Evolutionary conservation across 2,888 invertebrate genomes (phyloP), one percentile per base, ranked within the genome.

Genomic region (Xylota segnis): DNA sequence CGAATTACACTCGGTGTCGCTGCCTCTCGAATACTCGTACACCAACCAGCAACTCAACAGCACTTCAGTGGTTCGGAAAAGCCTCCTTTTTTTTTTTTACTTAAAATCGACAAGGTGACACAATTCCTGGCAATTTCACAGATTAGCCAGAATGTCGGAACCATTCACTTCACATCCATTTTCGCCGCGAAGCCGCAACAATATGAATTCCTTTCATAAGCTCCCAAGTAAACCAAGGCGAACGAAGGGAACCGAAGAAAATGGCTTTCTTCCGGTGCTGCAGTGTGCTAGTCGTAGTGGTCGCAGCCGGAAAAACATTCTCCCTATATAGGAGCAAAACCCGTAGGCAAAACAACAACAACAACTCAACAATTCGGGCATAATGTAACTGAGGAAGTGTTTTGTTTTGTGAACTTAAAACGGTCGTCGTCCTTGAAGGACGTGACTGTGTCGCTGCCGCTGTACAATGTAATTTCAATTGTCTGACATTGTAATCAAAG

Each of bases 401-500:
- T 71, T 71, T 71, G 61, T 54, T 63, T 23, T 45, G 40, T 14
- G 34, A 52, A 27, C 77, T 70, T 32, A 43, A 59, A 65, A 40
- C 27, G 7, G 29, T 74, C 43, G 68, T 58, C 40, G 52, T 79
- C 65, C 75, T 71, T 84, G 70, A 79, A 79, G 75, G 78, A 78
- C 58, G 27, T 65, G 32, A 72, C 66, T 74, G 10, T 29, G 45
- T 40, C 9, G 3, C 34, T 29, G 37, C 32, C 9, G 3, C 27
- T 29, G 10, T 14, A 79, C 75, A 79, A 79, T 70, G 43, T 43
- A 34, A 70, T 75, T 70, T 84, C 75, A 84, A 79, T 84, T 71
- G 75, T 84, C 79, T 75, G 65, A 79, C 68, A 74, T 74, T 83
- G 59, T 83, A 37, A 76, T 65, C 66, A 66, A 68, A 61, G 63